phyloP scores from a whole-genome alignment of 1,140 invertebrate species.

The Sitobion miscanthi region DNA sequence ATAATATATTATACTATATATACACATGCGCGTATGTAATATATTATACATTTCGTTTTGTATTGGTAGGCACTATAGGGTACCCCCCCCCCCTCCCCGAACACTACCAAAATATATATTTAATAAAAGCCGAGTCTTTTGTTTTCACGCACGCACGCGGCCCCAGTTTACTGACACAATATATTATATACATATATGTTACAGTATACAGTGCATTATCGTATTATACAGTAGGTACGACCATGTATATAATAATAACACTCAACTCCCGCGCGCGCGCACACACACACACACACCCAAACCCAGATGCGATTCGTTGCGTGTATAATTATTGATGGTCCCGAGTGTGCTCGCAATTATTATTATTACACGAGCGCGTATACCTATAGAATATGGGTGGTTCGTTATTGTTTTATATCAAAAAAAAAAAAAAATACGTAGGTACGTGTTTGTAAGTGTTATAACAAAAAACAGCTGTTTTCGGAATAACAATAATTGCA shows the following conservation, averaged over 20 bases:
- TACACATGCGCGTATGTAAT: background rate
- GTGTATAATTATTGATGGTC: constrained; percentile 3
- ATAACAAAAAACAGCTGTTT: background rate
- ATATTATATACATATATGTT: background rate
- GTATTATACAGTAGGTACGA: too few species aligned
- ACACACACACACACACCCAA: background rate
- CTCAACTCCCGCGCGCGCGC: too few species aligned
- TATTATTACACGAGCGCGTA: too few species aligned
- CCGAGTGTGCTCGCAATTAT: too few species aligned
- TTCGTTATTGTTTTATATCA: background rate
- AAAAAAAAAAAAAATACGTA: background rate
- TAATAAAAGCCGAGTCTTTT: constrained; percentile 7
- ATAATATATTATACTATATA: background rate
- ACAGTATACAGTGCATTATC: background rate
- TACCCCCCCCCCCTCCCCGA: too few species aligned
- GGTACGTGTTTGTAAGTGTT: background rate
- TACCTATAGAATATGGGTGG: background rate
- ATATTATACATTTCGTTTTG: background rate
- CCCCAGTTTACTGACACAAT: background rate
- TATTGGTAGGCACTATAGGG: background rate
- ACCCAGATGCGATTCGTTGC: background rate
- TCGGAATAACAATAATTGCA: background rate
- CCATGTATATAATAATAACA: too few species aligned
- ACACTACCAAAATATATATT: background rate
- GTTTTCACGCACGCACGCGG: background rate